Conservation (phyloP, 2,888 invertebrate species). For the Germaria angustata region DNA sequence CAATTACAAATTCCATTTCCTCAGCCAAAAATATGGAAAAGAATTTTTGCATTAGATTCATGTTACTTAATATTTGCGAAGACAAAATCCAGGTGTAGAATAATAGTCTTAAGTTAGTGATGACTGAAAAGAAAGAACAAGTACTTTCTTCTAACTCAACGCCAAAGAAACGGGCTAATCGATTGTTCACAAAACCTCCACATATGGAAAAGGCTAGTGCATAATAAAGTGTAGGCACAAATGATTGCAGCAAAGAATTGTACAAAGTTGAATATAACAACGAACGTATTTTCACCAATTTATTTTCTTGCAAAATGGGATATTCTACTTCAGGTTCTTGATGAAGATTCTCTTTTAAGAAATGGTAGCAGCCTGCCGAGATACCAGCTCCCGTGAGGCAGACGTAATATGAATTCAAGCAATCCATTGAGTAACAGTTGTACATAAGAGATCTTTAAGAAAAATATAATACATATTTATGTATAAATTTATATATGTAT, state of each 20-base stretch:
- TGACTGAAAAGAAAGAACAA: conserved; percentile 76
- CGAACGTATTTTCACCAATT: conserved; percentile 85
- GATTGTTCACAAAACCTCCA: conserved; percentile 82
- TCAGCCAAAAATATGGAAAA: conserved; percentile 87
- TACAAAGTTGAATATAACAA: conserved; percentile 82
- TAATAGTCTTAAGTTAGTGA: conserved; percentile 79
- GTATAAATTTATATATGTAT: too few species aligned
- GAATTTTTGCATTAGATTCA: conserved; percentile 86
- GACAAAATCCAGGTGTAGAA: conserved; percentile 86
- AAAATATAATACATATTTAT: too few species aligned
- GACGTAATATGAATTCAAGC: conserved; percentile 85
- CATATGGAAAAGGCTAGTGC: conserved; percentile 83
- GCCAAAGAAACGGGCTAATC: conserved; percentile 82
- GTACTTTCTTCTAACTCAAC: conserved; percentile 76
- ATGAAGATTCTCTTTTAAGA: conserved; percentile 71
- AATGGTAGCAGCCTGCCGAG: conserved; percentile 84
- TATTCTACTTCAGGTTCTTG: conserved; percentile 82
- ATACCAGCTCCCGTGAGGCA: conserved; percentile 86
- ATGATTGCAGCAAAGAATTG: conserved; percentile 82
- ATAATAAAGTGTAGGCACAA: conserved; percentile 84
- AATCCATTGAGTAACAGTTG: conserved; percentile 78
- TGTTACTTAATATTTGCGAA: conserved; percentile 85
- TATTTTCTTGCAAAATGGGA: conserved; percentile 86
- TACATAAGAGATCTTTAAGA: conserved; percentile 68
- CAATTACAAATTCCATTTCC: conserved; percentile 85